Evolutionary conservation across 1,140 invertebrate genomes (phyloP), one percentile per base, ranked within the genome.

Genomic region (Adelges cooleyi): DNA sequence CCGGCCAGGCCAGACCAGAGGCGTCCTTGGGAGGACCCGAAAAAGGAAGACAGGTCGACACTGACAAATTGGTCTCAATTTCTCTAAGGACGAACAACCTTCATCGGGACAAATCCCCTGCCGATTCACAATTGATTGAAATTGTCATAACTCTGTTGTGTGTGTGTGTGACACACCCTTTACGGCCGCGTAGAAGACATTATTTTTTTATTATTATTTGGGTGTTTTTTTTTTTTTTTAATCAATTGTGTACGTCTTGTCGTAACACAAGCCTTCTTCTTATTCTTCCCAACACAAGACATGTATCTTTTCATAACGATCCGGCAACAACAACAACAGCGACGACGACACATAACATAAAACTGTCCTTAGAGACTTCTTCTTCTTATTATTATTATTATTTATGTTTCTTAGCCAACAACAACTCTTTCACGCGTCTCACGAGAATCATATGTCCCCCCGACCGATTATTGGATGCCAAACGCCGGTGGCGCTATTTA

Each of bases 41-140:
- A 33, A 48, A 48, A 46, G 17, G 56, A 59, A 46, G 40, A 59
- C 54, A 62, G 56, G 56, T 48, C 46, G 56, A 62, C 56, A 62
- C 56, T 62, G 56, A 62, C 56, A 62, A 48, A 62, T 62, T 62
- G 56, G 56, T 62, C 42, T 62, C 42, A 46, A 62, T 62, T 48
- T 62, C n/a, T n/a, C n/a, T 42, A 23, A 48, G 56, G 42, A 62
- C 56, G 46, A 62, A 62, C 56, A 62, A 62, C 42, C 42, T 15
- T 62, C 56, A 20, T 22, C 56, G 17, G 40, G 17, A 62, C 42
- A 29, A 62, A 62, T 48, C 56, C 42, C 56, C 56, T 62, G 42
- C 56, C 56, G 56, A 62, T 62, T 62, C 18, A 62, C 42, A 33
- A 62, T 62, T 48, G 56, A 62, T 62, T 62, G 56, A 62, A 62